phyloP scores from a whole-genome alignment of 2,113 vertebrate genomes.

The Terrapene triunguis region DNA sequence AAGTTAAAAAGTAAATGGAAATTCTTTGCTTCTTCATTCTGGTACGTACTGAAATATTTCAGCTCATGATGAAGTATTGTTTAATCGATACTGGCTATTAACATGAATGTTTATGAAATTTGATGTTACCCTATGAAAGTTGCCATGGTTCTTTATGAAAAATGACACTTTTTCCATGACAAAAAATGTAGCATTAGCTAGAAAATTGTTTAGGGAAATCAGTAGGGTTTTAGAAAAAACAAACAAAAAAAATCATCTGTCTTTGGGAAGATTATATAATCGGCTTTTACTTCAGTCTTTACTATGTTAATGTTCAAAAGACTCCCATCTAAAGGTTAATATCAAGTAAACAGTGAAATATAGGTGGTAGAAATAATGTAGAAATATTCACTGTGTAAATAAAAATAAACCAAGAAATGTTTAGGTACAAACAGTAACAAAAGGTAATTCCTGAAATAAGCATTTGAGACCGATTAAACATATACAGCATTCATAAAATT shows the following conservation, averaged over 20 bases:
- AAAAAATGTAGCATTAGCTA: neutral
- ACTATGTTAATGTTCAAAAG: neutral
- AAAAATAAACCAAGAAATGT: neutral
- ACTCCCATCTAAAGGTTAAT: neutral
- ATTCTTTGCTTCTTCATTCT: neutral
- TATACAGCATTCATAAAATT: neutral
- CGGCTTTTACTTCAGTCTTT: neutral
- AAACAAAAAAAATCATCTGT: neutral
- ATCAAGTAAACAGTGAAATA: neutral
- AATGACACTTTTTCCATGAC: neutral
- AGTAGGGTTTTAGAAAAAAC: neutral
- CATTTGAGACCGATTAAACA: neutral
- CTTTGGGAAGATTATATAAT: neutral
- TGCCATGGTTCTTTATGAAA: neutral
- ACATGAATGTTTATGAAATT: neutral
- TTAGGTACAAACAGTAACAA: neutral
- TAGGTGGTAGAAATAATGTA: neutral
- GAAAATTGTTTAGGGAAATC: neutral
- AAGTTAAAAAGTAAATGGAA: neutral
- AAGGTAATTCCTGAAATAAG: neutral
- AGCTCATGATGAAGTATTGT: neutral
- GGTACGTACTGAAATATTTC: neutral
- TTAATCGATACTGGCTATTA: neutral
- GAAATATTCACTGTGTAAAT: neutral
- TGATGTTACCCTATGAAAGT: neutral